phyloP scores from a whole-genome alignment of 2,888 invertebrate species.

The Orthonevra nobilis region DNA sequence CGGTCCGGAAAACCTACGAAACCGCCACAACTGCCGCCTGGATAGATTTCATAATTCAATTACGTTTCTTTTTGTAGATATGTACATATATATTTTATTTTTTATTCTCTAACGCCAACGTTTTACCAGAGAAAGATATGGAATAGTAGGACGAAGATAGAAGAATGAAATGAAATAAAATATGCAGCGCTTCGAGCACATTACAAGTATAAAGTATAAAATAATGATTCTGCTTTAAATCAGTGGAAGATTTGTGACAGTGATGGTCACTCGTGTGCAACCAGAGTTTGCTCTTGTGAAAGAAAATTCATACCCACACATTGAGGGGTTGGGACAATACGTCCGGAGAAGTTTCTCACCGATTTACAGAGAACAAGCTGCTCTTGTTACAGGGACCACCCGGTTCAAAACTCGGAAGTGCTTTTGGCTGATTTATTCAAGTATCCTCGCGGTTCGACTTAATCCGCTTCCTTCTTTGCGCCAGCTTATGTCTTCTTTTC shows the following conservation, averaged over 20 bases:
- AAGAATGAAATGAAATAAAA: slow-evolving; percentile 1
- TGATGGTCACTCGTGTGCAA: slow-evolving; percentile 22
- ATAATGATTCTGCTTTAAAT: slow-evolving; percentile 40
- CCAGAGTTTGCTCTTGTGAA: background rate
- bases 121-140: slow-evolving; percentile 8
- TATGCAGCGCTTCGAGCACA: slow-evolving; percentile 31
- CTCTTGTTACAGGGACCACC: slow-evolving; percentile 11
- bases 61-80: slow-evolving; percentile 12
- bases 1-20: background rate
- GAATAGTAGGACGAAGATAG: background rate
- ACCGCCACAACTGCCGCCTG: slow-evolving; percentile 1
- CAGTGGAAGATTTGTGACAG: slow-evolving; percentile 27
- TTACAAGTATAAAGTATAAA: slow-evolving; percentile 27
- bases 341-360: no score
- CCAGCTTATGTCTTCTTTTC: background rate
- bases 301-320: background rate
- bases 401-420: slow-evolving; percentile 23
- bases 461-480: slow-evolving; percentile 15
- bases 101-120: background rate
- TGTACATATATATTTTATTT: no score
- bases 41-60: slow-evolving; percentile 48
- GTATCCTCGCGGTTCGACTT: slow-evolving; percentile 29
- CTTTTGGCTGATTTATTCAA: slow-evolving; percentile 49
- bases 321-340: no score
- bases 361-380: background rate